Evolutionary conservation across 2,888 invertebrate genomes (phyloP).

Genomic region (Acanthococcus lagerstroemiae): DNA sequence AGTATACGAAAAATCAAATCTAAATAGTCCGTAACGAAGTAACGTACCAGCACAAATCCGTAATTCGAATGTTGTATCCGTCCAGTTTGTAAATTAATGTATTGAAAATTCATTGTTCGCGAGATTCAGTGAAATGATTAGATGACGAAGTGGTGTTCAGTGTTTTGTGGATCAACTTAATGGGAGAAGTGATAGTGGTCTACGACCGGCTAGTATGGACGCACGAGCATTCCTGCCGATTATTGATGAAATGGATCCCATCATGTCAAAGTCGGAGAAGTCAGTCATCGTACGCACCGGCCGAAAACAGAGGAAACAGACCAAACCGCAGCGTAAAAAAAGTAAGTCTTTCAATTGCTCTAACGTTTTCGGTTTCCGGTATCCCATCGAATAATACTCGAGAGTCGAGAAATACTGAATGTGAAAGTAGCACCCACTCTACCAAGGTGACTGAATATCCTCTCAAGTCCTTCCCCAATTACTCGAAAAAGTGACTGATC

Average conservation of each 20-base stretch:
- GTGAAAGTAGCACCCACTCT: too few relatives aligned
- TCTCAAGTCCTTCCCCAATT: too few relatives aligned
- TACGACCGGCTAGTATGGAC: conserved; percentile 2
- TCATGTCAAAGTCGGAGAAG: not conserved
- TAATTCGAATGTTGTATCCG: not conserved
- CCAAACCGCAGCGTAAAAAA: conserved; percentile 21
- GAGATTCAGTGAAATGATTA: not conserved
- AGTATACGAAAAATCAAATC: not conserved
- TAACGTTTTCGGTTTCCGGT: too few relatives aligned
- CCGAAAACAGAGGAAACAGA: conserved; percentile 20
- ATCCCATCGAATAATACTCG: not conserved
- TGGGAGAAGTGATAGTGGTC: conserved; percentile 22
- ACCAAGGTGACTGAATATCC: too few relatives aligned
- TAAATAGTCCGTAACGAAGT: too few relatives aligned
- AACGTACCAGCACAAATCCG: too few relatives aligned
- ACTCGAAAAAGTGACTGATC: too few relatives aligned
- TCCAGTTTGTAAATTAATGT: not conserved
- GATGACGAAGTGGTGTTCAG: conserved; percentile 11
- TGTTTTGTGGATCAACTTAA: conserved; percentile 16
- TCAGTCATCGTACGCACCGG: conserved; percentile 7
- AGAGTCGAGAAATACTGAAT: too few relatives aligned
- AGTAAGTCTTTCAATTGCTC: not conserved
- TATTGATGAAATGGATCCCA: not conserved
- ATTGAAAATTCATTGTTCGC: not conserved
- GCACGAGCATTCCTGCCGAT: not conserved